Conservation (phyloP, 2,888 invertebrate genomes). For the Pristionchus entomophagus region DNA sequence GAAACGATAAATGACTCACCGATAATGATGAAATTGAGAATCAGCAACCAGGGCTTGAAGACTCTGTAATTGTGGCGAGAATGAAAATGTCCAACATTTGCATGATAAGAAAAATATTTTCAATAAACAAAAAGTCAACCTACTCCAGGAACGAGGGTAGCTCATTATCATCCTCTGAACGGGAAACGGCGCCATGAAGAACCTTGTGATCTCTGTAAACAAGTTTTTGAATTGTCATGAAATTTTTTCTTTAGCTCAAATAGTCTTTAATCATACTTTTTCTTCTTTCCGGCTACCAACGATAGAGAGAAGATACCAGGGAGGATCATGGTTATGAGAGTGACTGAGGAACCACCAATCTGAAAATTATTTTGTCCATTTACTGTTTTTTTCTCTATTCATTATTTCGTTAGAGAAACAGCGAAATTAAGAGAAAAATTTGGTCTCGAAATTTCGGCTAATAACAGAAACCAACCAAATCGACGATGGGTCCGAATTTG, state of each 20-base stretch:
- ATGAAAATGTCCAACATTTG: neutral
- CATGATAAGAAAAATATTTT: too few relatives aligned
- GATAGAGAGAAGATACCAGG: constrained; percentile 62
- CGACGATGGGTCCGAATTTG: constrained; percentile 60
- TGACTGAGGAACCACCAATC: constrained; percentile 63
- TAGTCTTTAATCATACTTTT: constrained; percentile 43
- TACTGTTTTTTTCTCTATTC: neutral
- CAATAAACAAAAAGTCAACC: too few relatives aligned
- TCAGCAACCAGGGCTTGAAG: neutral
- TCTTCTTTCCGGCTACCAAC: constrained; percentile 58
- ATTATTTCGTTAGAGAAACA: neutral
- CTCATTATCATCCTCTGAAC: neutral
- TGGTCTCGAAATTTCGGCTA: neutral
- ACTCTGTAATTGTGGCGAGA: neutral
- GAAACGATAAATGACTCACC: too few relatives aligned
- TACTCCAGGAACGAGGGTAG: neutral
- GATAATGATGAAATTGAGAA: neutral
- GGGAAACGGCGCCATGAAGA: neutral
- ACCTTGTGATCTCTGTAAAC: neutral
- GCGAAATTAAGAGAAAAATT: neutral
- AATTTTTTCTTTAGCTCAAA: neutral
- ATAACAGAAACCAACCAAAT: constrained; percentile 51
- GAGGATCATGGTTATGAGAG: constrained; percentile 63
- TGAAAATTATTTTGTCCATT: neutral
- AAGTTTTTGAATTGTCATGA: neutral